phyloP scores from a whole-genome alignment of 2,113 vertebrate genomes.

The Numida meleagris region DNA sequence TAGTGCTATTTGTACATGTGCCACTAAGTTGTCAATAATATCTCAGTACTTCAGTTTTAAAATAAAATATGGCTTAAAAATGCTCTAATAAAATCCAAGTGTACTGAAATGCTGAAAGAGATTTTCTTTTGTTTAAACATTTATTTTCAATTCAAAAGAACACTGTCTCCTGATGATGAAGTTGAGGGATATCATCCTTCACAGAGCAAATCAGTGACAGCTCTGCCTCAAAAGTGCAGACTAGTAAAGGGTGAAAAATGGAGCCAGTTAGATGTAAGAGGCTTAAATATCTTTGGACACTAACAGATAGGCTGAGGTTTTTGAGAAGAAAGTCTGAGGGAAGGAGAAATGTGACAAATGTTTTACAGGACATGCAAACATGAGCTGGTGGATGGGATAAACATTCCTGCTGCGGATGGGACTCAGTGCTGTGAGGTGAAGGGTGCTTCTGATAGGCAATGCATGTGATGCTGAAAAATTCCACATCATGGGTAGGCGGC shows the following conservation, averaged over 20 bases:
- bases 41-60: background rate
- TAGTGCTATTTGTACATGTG: background rate
- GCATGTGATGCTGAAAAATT: background rate
- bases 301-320: background rate
- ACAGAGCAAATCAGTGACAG: background rate
- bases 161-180: background rate
- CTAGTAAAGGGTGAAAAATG: background rate
- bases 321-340: background rate
- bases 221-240: background rate
- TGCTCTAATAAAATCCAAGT: background rate
- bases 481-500: background rate
- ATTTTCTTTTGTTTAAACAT: background rate
- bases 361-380: background rate
- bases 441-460: background rate
- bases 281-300: background rate
- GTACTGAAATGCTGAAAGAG: background rate
- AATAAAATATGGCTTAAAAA: background rate
- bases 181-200: background rate
- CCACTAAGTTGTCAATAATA: slow-evolving; percentile 16
- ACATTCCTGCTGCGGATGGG: background rate
- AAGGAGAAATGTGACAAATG: background rate
- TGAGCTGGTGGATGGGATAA: background rate
- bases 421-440: background rate
- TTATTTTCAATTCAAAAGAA: background rate
- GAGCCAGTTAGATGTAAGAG: background rate